Percentiles rank a stretch among this genome's conserved stretches.
Conservation (phyloP, 2,888 invertebrate genomes). For the Thelaira solivaga region DNA sequence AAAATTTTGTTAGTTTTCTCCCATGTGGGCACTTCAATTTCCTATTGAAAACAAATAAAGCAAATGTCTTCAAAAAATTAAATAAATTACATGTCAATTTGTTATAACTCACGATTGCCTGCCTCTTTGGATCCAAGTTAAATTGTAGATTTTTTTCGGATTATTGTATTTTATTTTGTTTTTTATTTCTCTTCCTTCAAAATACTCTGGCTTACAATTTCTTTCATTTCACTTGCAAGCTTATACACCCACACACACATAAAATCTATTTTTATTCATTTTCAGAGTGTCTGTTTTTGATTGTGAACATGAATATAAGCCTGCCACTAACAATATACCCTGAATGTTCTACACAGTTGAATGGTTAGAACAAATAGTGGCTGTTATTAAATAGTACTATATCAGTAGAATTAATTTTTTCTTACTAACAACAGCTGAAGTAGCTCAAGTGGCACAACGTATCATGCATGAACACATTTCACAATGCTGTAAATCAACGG, state of each 20-base stretch:
- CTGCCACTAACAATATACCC: slow-evolving; percentile 35
- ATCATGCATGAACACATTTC: slow-evolving; percentile 35
- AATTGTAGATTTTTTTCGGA: slow-evolving; percentile 9
- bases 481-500: slow-evolving; percentile 45
- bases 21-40: no score
- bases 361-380: slow-evolving; percentile 14
- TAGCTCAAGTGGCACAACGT: neutral
- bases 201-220: no score
- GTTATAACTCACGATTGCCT: slow-evolving; percentile 25
- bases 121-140: slow-evolving; percentile 3
- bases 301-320: slow-evolving; percentile 10
- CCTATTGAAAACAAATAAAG: neutral
- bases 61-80: slow-evolving; percentile 32
- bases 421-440: neutral
- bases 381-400: neutral
- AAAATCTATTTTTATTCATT: slow-evolving; percentile 28
- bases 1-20: no score
- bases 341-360: slow-evolving; percentile 27
- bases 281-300: slow-evolving; percentile 24
- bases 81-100: slow-evolving; percentile 58
- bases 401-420: neutral
- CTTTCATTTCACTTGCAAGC: no score
- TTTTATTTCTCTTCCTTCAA: neutral
- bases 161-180: neutral
- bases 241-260: no score